Conservation (phyloP, 37 sponge, comb jelly and placozoan genomes). For the Axinella damicornis region DNA sequence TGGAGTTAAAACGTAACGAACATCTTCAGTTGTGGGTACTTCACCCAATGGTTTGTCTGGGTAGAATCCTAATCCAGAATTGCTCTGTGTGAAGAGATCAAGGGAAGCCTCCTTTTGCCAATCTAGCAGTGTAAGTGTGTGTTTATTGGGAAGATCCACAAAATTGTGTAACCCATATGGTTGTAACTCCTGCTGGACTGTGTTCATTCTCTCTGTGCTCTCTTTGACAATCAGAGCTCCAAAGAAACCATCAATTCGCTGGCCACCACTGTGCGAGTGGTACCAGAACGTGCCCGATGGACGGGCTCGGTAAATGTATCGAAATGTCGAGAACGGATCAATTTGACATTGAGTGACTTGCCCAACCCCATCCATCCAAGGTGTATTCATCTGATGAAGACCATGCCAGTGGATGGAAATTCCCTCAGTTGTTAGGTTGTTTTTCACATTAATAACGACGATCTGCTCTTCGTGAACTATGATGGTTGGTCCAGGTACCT, state of each 20-base stretch:
- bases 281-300: slow-evolving; percentile 84
- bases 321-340: slow-evolving; percentile 19
- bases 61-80: slow-evolving; percentile 17
- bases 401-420: slow-evolving; percentile 88
- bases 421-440: slow-evolving; percentile 53
- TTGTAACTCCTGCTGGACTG: neutral
- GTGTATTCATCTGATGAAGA: slow-evolving; percentile 53
- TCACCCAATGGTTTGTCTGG: neutral
- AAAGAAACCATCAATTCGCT: slow-evolving; percentile 77
- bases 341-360: slow-evolving; percentile 73
- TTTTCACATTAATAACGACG: slow-evolving; percentile 35
- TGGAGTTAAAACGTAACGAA: slow-evolving; percentile 9
- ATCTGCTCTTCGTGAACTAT: slow-evolving; percentile 34
- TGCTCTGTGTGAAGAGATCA: slow-evolving; percentile 28
- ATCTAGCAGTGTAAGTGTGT: slow-evolving; percentile 66
- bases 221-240: slow-evolving; percentile 76
- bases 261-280: slow-evolving; percentile 80
- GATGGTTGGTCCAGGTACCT: slow-evolving; percentile 51
- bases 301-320: slow-evolving; percentile 54
- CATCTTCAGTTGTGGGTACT: slow-evolving; percentile 3
- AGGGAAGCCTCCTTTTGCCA: slow-evolving; percentile 65
- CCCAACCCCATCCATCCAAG: slow-evolving; percentile 82
- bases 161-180: neutral
- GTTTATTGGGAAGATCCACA: slow-evolving; percentile 49
- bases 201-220: neutral